A percentile compares a stretch with the other conserved stretches of the same genome.
Conservation (phyloP, 2,888 invertebrate species). For the Xylota sylvarum region DNA sequence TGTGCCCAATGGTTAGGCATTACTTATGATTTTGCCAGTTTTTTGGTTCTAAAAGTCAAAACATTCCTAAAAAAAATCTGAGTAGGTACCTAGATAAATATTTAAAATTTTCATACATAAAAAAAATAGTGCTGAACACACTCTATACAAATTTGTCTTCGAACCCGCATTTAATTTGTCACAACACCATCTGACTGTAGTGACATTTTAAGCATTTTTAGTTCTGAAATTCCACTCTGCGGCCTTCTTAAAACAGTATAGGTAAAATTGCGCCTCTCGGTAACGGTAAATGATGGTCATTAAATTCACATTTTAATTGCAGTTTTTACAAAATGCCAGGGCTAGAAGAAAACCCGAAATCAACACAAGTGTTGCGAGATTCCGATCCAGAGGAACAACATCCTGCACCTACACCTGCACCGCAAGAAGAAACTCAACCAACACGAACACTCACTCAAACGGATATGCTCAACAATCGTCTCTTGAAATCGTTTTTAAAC, state of each 20-base stretch:
- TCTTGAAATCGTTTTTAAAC: constrained; percentile 81
- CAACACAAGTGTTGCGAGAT: constrained; percentile 25
- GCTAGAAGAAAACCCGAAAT: constrained; percentile 79
- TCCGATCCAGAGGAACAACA: constrained; percentile 41
- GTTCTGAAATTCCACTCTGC: not conserved
- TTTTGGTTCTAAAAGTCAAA: too few relatives aligned
- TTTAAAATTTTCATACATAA: too few relatives aligned
- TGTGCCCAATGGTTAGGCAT: too few relatives aligned
- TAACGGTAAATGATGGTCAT: not conserved
- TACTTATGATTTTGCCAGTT: too few relatives aligned
- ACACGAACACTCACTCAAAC: constrained; percentile 82
- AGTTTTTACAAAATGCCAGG: constrained; percentile 79
- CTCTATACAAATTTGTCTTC: not conserved
- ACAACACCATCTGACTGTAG: not conserved
- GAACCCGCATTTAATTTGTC: not conserved
- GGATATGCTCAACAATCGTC: constrained; percentile 81
- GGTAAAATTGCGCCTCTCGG: not conserved
- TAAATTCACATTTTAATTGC: not conserved
- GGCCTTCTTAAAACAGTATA: not conserved
- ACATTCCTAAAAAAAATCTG: too few relatives aligned
- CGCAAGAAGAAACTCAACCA: constrained; percentile 73
- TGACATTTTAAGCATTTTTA: not conserved
- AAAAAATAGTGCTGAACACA: not conserved
- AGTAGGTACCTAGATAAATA: too few relatives aligned
- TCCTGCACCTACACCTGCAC: constrained; percentile 1